These are phyloP conservation scores for Cervus canadensis DNA, from an alignment of 2,113 vertebrate genomes.

Conservation along the genomic window DNA sequence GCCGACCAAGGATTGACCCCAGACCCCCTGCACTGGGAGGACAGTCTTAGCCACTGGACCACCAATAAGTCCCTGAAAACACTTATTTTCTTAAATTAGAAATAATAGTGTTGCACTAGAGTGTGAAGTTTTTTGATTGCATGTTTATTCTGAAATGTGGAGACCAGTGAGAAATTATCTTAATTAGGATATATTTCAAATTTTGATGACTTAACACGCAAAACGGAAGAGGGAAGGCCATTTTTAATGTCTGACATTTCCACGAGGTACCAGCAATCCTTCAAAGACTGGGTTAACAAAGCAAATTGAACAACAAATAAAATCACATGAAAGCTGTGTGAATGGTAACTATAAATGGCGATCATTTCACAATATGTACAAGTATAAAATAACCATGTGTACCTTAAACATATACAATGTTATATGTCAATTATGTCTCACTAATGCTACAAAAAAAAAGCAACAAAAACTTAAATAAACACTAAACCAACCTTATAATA, in stretches of 20 bases:
- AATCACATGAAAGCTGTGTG: not conserved
- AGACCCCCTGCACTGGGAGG: not conserved
- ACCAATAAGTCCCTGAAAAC: not conserved
- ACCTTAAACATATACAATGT: not conserved
- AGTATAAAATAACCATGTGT: not conserved
- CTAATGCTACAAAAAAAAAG: not conserved
- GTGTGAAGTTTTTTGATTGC: not conserved
- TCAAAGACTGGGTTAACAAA: not conserved
- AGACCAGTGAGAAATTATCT: not conserved
- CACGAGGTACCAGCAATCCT: not conserved
- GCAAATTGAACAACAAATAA: not conserved
- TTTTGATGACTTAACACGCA: not conserved
- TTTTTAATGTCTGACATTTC: not conserved
- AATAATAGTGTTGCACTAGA: not conserved
- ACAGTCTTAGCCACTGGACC: not conserved
- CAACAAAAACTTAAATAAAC: not conserved
- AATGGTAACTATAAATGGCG: not conserved
- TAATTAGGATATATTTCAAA: not conserved
- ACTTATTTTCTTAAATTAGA: not conserved
- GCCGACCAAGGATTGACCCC: not conserved
- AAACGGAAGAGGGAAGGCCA: not conserved
- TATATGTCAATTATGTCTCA: not conserved
- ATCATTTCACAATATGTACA: not conserved
- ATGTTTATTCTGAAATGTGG: not conserved
- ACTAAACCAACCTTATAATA: not conserved